phyloP scores from a whole-genome alignment of 2,113 vertebrate genomes.

The Brachyistius frenatus region DNA sequence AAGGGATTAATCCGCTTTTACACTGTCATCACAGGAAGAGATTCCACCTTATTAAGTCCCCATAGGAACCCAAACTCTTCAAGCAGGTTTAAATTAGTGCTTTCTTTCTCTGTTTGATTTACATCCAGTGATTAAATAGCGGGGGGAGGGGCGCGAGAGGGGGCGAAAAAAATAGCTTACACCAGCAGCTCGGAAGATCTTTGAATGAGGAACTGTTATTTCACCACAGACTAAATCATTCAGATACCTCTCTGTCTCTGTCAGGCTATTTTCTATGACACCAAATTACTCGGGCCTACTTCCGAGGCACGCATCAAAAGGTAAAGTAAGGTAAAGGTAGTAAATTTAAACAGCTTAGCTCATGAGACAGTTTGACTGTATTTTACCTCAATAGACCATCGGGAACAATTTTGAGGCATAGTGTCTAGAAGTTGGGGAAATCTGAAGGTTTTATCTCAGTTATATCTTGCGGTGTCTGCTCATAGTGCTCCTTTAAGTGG shows the following conservation, averaged over 20 bases:
- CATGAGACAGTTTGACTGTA: neutral
- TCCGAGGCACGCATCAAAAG: conserved; percentile 15
- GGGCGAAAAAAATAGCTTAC: conserved; percentile 53
- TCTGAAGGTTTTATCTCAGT: no score
- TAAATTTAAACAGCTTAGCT: conserved; percentile 2
- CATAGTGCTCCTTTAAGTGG: neutral
- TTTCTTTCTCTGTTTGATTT: conserved; percentile 76
- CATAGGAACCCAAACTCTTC: conserved; percentile 69
- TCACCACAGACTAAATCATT: conserved; percentile 58
- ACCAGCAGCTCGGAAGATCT: conserved; percentile 63
- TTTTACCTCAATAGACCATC: neutral
- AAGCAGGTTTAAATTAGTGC: conserved; percentile 76
- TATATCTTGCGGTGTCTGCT: neutral
- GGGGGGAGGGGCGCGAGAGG: neutral
- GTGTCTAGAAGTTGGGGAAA: neutral
- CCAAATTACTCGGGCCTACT: conserved; percentile 31
- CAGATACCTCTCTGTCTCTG: conserved; percentile 34
- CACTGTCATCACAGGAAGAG: conserved; percentile 69
- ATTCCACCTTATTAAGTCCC: conserved; percentile 73
- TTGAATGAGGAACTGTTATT: conserved; percentile 63
- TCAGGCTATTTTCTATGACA: conserved; percentile 37
- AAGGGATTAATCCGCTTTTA: conserved; percentile 73
- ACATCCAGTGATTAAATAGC: conserved; percentile 70
- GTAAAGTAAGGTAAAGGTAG: neutral
- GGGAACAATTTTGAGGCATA: conserved; percentile 3